These are phyloP conservation scores for Silurus glanis DNA, from an alignment of 2,113 vertebrate species.

Conservation along the genomic window DNA sequence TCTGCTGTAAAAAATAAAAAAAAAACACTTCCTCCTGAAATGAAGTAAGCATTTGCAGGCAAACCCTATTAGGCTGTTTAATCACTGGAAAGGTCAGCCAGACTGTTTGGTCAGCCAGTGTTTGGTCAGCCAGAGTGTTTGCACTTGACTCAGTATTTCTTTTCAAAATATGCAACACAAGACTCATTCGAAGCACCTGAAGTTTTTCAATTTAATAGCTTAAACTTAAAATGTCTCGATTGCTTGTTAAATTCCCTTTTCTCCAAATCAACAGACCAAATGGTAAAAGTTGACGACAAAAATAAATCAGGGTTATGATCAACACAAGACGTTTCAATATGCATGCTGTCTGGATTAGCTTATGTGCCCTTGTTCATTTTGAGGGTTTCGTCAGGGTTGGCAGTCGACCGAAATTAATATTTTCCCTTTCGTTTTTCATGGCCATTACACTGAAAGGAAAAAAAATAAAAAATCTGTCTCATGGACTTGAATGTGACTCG, in stretches of 20 bases:
- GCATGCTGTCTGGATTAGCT: not conserved
- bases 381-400: not conserved
- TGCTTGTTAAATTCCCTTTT: not conserved
- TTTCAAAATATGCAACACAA: not conserved
- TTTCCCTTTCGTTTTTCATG: not conserved
- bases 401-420: not conserved
- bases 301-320: not conserved
- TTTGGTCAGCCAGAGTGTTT: slow-evolving; percentile 3
- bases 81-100: slow-evolving; percentile 28
- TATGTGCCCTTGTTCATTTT: not conserved
- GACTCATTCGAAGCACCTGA: not conserved
- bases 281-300: not conserved
- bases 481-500: not conserved
- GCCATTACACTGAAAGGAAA: not conserved
- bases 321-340: not conserved
- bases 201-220: not conserved
- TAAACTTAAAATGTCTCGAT: not conserved
- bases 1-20: slow-evolving; percentile 23
- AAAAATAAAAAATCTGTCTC: not conserved
- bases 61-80: slow-evolving; percentile 41
- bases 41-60: slow-evolving; percentile 38
- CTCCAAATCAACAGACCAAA: not conserved
- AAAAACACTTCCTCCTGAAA: slow-evolving; percentile 32
- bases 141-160: not conserved
- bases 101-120: slow-evolving; percentile 15